Conservation (phyloP, 1,140 invertebrate genomes). For the Octopus sinensis region DNA sequence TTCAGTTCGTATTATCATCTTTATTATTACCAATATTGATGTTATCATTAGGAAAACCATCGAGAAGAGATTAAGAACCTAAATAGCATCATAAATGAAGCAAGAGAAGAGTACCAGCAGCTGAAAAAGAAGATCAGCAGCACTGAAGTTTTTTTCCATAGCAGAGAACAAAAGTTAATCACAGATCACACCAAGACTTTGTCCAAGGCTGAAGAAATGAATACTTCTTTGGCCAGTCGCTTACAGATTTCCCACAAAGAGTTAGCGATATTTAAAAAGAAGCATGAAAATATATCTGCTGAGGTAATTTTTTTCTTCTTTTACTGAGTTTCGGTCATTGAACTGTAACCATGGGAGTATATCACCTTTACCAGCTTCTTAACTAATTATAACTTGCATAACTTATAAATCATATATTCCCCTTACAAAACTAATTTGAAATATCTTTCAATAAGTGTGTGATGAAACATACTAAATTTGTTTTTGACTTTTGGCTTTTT, state of each 20-base stretch:
- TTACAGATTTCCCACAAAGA: not conserved
- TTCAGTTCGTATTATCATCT: too few species aligned
- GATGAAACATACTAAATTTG: too few species aligned
- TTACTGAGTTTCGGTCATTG: too few species aligned
- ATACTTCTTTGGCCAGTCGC: not conserved
- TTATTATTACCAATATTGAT: too few species aligned
- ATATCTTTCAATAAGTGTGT: too few species aligned
- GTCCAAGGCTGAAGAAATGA: slow-evolving; percentile 4
- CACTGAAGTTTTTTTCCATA: not conserved
- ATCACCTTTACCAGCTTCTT: too few species aligned
- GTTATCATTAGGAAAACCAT: not conserved
- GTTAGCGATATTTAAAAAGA: not conserved
- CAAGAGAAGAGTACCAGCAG: not conserved
- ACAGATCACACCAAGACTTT: not conserved
- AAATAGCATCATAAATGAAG: not conserved
- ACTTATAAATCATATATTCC: too few species aligned
- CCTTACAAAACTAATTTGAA: too few species aligned
- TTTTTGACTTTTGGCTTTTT: too few species aligned
- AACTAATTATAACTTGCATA: too few species aligned
- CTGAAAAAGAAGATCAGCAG: not conserved
- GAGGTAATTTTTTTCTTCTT: too few species aligned
- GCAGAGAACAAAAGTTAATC: not conserved
- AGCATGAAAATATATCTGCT: not conserved
- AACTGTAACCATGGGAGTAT: too few species aligned
- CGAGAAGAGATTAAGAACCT: not conserved